Conservation (phyloP, 2,888 invertebrate species). For the Catocala nupta region DNA sequence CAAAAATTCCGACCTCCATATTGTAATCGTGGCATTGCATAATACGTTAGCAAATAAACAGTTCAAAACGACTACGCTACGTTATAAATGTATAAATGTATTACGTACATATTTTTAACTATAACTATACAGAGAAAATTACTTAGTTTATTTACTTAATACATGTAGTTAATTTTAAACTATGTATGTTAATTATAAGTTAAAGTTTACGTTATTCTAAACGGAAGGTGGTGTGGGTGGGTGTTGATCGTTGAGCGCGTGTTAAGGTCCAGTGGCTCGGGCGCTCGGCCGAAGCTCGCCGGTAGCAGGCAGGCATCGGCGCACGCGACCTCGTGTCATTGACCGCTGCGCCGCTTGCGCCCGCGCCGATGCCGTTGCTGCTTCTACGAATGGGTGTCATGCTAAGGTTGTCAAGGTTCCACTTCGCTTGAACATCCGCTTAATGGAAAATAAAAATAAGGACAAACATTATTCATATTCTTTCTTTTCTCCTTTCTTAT, state of each 20-base stretch:
- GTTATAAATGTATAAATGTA: no score
- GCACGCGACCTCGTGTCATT: constrained; percentile 83
- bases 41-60: constrained; percentile 8
- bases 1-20: constrained; percentile 17
- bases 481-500: no score
- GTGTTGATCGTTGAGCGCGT: constrained; percentile 35
- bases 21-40: constrained; percentile 25
- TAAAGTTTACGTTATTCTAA: constrained; percentile 33
- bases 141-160: constrained; percentile 26
- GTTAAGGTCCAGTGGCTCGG: constrained; percentile 44
- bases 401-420: constrained; percentile 55
- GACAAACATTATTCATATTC: background rate
- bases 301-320: constrained; percentile 58
- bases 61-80: background rate
- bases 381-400: constrained; percentile 63
- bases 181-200: constrained; percentile 45
- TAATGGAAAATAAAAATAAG: background rate
- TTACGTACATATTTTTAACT: no score
- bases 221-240: constrained; percentile 41
- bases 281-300: constrained; percentile 41
- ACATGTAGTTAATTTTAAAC: background rate
- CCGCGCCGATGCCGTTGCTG: constrained; percentile 63
- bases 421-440: constrained; percentile 12
- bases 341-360: constrained; percentile 68
- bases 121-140: no score